Conservation (phyloP, 2,113 vertebrate genomes). For the Engraulis encrasicolus region DNA sequence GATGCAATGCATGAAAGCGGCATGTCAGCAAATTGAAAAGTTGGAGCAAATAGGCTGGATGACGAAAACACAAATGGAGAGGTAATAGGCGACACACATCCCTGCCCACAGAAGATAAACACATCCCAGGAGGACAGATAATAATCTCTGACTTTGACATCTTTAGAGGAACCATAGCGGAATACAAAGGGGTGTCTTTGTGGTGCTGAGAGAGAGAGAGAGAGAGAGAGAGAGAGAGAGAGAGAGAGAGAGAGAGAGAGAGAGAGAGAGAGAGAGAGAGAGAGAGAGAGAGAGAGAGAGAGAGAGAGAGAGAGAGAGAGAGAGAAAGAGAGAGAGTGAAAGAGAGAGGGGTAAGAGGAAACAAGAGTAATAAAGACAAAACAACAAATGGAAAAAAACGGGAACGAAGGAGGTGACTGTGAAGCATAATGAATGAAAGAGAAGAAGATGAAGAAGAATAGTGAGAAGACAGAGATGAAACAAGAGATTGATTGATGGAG, state of each 20-base stretch:
- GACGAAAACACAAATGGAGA: background rate
- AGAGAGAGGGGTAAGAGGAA: background rate
- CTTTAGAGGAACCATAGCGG: too few species aligned
- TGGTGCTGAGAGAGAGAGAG: background rate
- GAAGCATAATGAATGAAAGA: background rate
- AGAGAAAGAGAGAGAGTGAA: background rate
- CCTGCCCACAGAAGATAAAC: background rate
- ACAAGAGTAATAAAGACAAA: too few species aligned
- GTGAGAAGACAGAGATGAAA: background rate
- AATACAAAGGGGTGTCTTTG: too few species aligned
- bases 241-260: constrained; percentile 15
- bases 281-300: background rate
- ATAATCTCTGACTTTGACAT: background rate
- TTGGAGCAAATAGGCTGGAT: background rate
- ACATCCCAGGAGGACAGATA: background rate
- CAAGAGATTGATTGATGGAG: background rate
- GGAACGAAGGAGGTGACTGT: too few species aligned
- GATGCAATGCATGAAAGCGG: background rate
- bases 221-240: background rate
- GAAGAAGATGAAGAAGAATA: background rate
- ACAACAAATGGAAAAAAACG: too few species aligned
- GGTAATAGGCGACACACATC: background rate
- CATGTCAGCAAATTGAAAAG: constrained; percentile 10
- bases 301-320: background rate
- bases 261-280: background rate